Evolutionary conservation across 2,113 vertebrate genomes (phyloP).

Genomic region (Microcebus lehilahytsara): DNA sequence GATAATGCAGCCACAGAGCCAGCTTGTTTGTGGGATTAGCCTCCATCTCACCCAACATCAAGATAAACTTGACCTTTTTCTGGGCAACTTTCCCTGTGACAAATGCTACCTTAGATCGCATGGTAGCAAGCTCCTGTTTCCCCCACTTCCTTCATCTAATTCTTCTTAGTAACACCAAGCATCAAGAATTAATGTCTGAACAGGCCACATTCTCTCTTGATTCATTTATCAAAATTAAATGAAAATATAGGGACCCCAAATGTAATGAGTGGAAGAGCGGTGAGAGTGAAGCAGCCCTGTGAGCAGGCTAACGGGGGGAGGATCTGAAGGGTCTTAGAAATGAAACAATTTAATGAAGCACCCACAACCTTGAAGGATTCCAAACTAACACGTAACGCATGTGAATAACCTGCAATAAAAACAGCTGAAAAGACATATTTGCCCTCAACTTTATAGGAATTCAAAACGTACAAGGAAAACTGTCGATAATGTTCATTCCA

Average conservation of each 20-base stretch:
- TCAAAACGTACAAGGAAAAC: background rate
- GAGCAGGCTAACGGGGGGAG: background rate
- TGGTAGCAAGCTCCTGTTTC: background rate
- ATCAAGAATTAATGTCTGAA: background rate
- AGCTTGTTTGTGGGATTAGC: background rate
- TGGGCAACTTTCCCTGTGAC: background rate
- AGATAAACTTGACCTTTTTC: background rate
- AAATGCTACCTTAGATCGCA: background rate
- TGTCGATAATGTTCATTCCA: background rate
- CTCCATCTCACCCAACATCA: background rate
- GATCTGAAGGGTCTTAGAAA: background rate
- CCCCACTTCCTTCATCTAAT: background rate
- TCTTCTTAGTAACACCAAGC: background rate
- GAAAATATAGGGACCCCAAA: background rate
- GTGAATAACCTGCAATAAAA: background rate
- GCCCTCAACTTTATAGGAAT: background rate
- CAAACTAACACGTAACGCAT: background rate
- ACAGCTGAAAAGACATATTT: background rate
- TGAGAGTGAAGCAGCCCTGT: too few species aligned
- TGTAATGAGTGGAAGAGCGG: background rate
- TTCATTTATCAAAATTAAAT: background rate
- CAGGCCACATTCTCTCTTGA: background rate
- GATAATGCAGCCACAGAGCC: accelerated
- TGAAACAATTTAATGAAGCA: background rate
- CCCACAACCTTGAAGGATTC: background rate